Evolutionary conservation across 2,113 vertebrate genomes (phyloP), one percentile per base, ranked within the genome.

Genomic region (Trochalopteron elliotii): DNA sequence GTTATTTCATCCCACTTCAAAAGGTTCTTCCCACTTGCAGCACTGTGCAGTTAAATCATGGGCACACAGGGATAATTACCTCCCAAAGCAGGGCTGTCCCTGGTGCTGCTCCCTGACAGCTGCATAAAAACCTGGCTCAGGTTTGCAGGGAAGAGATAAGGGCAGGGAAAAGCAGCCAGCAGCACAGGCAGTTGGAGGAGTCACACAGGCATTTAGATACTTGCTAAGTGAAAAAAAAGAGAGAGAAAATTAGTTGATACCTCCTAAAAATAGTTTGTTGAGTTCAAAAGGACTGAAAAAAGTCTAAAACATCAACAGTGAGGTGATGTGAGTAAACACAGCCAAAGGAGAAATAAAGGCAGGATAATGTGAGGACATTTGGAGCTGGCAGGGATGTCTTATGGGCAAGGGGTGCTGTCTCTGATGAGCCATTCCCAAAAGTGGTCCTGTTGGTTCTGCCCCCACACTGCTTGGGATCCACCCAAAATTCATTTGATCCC

Each of bases 81-180:
- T 47, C 81, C 76, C 47, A 9, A 28, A 67, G 64, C 76, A 68
- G 25, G 16, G 39, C 49, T 61, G 24, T 20, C 81, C 40, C 57
- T 31, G 8, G 10, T 33, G 45, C 59, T 10, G 10, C 81, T 90
- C 75, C 80, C 49, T 67, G 59, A 52, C 7, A 6, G 55, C 19
- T 17, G 40, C 52, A 79, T 47, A 78, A 61, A 89, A 70, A 40
- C 68, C 60, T 76, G 52, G 28, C 50, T 91, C 45, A 33, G 53
- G 69, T 75, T 93, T 65, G 94, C 81, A 93, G 35, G 23, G 53
- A 18, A 91, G 75, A 93, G 86, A 81, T 65, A 95, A 94, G 79
- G 63, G 63, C 57, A 93, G 40, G 40, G 44, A 47, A 85, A 68
- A 78, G 44, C 63, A 87, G 61, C 23, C 4, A 3, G 75, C 67